Evolutionary conservation across 1,140 invertebrate species (phyloP).

Genomic region (Macrosteles quadrilineatus): DNA sequence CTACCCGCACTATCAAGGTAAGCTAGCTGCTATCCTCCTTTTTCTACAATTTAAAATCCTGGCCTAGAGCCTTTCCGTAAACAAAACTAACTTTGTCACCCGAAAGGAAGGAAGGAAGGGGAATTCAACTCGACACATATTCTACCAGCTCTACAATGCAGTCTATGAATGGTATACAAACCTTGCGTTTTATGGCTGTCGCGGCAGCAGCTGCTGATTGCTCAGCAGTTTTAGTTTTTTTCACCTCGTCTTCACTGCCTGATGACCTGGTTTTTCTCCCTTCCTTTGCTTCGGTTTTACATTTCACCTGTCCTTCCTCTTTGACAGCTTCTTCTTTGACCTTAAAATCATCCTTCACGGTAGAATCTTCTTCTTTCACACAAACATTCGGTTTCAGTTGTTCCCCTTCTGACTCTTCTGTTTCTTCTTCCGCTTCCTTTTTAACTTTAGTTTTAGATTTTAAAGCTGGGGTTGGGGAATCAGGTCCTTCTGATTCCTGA

Average conservation of each 20-base stretch:
- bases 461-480: neutral
- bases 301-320: neutral
- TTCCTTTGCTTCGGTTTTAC: constrained; percentile 5
- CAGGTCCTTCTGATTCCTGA: constrained; percentile 19
- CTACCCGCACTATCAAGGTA: too few relatives aligned
- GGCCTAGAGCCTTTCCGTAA: too few relatives aligned
- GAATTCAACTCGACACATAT: too few relatives aligned
- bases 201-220: neutral
- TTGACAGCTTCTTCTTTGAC: neutral
- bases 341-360: neutral
- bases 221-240: neutral
- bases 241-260: neutral
- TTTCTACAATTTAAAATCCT: too few relatives aligned
- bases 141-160: too few relatives aligned
- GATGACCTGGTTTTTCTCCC: neutral
- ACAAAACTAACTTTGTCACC: too few relatives aligned
- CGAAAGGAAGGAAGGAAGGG: too few relatives aligned
- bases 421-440: constrained; percentile 42
- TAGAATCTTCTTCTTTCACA: neutral
- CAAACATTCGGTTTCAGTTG: constrained; percentile 25
- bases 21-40: too few relatives aligned
- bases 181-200: neutral
- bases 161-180: too few relatives aligned
- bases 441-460: constrained; percentile 42
- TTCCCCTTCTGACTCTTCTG: constrained; percentile 17